Evolutionary conservation across 2,797 vertebrate species (phyloP).

Genomic region (Coendou prehensilis): DNA sequence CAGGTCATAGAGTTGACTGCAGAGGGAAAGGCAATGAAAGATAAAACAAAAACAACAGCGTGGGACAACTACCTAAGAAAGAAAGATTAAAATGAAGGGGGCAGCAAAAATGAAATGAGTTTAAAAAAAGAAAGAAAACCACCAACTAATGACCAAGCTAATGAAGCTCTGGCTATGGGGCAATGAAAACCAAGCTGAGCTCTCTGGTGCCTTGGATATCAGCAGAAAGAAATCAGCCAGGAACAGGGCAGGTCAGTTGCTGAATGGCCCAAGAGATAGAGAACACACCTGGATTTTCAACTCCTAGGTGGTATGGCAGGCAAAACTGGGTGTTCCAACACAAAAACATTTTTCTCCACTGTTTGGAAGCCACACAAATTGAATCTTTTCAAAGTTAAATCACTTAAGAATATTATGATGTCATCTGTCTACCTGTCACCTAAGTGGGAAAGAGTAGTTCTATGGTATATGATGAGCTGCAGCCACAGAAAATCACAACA

Average conservation of each 20-base stretch:
- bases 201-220: not conserved
- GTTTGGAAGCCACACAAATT: constrained; percentile 56
- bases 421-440: not conserved
- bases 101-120: constrained; percentile 67
- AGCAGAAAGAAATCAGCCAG: not conserved
- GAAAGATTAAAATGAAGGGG: constrained; percentile 65
- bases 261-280: not conserved
- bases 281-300: not conserved
- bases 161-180: not conserved
- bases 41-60: constrained; percentile 88
- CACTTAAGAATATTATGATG: constrained; percentile 2
- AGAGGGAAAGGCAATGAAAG: constrained; percentile 89
- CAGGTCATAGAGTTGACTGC: constrained; percentile 87
- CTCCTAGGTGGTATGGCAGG: not conserved
- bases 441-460: not conserved
- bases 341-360: not conserved
- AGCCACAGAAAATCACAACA: not conserved
- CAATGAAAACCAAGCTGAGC: not conserved
- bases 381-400: constrained; percentile 59
- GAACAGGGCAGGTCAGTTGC: not conserved
- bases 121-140: constrained; percentile 51
- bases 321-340: constrained; percentile 22
- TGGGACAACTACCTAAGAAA: constrained; percentile 72
- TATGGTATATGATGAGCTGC: not conserved
- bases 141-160: not conserved